A percentile compares a stretch with the other conserved stretches of the same genome.
phyloP scores from a whole-genome alignment of 2,888 invertebrate species.

The Panzeria rudis region DNA sequence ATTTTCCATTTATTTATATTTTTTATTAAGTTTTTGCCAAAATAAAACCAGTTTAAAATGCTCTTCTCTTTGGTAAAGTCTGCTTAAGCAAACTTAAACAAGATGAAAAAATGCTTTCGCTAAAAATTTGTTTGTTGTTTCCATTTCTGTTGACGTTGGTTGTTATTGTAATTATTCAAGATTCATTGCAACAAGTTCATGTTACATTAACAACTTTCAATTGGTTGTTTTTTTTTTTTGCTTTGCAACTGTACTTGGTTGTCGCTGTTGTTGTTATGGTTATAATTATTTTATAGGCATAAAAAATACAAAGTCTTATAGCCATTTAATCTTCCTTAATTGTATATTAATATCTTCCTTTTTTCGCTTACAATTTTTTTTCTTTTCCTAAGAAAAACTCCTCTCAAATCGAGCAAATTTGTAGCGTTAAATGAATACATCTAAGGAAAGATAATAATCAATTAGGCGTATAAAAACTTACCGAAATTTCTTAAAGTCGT shows the following conservation, averaged over 20 bases:
- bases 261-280: slow-evolving; percentile 41
- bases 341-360: slow-evolving; percentile 53
- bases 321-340: slow-evolving; percentile 66
- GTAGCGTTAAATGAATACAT: neutral
- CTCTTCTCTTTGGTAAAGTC: slow-evolving; percentile 49
- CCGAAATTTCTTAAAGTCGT: no score
- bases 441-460: neutral
- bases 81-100: slow-evolving; percentile 30
- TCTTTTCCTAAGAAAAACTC: slow-evolving; percentile 22
- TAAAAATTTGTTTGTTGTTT: slow-evolving; percentile 67
- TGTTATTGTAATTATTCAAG: slow-evolving; percentile 53
- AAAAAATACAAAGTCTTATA: slow-evolving; percentile 28
- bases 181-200: slow-evolving; percentile 79
- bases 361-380: slow-evolving; percentile 43
- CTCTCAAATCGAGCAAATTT: slow-evolving; percentile 1
- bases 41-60: slow-evolving; percentile 67
- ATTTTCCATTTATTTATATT: slow-evolving; percentile 49
- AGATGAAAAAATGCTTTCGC: slow-evolving; percentile 68
- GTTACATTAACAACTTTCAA: slow-evolving; percentile 81
- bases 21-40: slow-evolving; percentile 61
- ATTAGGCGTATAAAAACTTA: neutral
- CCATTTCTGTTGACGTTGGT: slow-evolving; percentile 70
- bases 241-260: slow-evolving; percentile 47
- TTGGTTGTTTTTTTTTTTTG: slow-evolving; percentile 43
- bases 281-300: slow-evolving; percentile 12